phyloP scores from a whole-genome alignment of 2,888 invertebrate species.

The Eudemis profundana region DNA sequence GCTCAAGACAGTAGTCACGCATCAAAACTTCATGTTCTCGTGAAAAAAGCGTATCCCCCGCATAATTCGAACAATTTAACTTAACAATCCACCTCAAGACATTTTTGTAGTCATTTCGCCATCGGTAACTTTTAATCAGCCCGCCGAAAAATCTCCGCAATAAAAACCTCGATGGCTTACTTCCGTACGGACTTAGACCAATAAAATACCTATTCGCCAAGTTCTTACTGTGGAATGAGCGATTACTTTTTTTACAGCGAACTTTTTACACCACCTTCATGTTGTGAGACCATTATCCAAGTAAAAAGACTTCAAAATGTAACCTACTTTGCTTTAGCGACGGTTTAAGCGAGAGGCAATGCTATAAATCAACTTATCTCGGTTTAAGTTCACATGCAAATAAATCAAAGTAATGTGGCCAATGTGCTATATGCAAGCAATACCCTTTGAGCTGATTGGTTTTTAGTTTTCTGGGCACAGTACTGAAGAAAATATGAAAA shows the following conservation, averaged over 20 bases:
- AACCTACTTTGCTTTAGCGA: slow-evolving; percentile 40
- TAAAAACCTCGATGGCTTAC: slow-evolving; percentile 17
- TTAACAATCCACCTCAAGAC: too few species aligned
- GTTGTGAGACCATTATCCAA: slow-evolving; percentile 25
- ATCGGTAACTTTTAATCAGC: not conserved
- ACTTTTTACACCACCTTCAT: slow-evolving; percentile 30
- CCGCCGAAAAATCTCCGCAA: slow-evolving; percentile 1
- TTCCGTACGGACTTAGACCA: slow-evolving; percentile 6
- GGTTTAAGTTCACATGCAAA: slow-evolving; percentile 8
- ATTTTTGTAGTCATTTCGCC: not conserved
- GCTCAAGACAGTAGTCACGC: too few species aligned
- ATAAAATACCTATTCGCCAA: slow-evolving; percentile 21
- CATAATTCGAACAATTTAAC: too few species aligned
- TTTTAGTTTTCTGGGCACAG: not conserved
- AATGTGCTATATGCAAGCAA: not conserved
- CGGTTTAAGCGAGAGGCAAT: slow-evolving; percentile 14
- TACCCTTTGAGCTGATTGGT: not conserved
- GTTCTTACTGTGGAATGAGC: slow-evolving; percentile 34
- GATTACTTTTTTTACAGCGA: slow-evolving; percentile 34
- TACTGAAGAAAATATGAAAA: not conserved
- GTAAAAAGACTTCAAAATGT: slow-evolving; percentile 19
- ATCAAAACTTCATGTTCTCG: too few species aligned
- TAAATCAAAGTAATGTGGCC: slow-evolving; percentile 13
- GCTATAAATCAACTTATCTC: slow-evolving; percentile 37
- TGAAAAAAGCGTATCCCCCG: too few species aligned